phyloP scores from a whole-genome alignment of 2,797 vertebrate genomes.

The Acanthurus leucopareius region DNA sequence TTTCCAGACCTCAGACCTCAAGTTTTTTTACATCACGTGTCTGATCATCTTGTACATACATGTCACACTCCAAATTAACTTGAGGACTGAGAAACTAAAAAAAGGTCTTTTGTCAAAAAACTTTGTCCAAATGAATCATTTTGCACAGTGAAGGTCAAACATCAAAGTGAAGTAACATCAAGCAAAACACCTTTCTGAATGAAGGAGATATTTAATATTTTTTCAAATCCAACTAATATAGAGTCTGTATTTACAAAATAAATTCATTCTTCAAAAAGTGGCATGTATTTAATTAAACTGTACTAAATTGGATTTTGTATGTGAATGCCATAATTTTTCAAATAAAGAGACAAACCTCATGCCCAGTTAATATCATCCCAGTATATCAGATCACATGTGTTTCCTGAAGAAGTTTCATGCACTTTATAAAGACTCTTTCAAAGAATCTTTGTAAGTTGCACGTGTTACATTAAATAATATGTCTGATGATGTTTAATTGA shows the following conservation, averaged over 20 bases:
- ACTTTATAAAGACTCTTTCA: neutral
- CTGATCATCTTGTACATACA: no score
- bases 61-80: neutral
- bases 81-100: neutral
- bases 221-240: neutral
- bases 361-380: neutral
- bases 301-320: neutral
- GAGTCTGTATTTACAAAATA: neutral
- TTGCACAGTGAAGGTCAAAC: conserved; percentile 4
- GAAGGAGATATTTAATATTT: neutral
- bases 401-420: neutral
- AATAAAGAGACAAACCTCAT: neutral
- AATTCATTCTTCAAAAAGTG: neutral
- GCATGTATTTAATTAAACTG: neutral
- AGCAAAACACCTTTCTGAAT: neutral
- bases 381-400: neutral
- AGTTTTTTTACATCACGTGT: no score
- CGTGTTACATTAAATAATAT: neutral
- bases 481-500: conserved; percentile 3
- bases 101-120: neutral
- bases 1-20: no score
- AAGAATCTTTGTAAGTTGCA: neutral
- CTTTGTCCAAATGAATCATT: conserved; percentile 4
- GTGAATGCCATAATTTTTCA: neutral
- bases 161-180: conserved; percentile 3